Base-by-base conservation (phyloP, 2,888 invertebrate genomes). In the Clostera curtula region DNA sequence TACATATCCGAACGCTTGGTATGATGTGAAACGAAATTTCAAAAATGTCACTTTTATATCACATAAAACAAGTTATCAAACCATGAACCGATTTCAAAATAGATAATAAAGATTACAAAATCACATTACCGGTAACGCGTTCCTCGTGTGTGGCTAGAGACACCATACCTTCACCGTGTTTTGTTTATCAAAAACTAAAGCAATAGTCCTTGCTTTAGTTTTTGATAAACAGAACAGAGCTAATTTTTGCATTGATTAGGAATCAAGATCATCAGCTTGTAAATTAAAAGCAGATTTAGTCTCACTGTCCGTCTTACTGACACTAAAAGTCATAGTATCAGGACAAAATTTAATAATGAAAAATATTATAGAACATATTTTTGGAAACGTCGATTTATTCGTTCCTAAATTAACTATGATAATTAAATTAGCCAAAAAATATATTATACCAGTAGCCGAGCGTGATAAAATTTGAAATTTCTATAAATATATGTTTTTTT, bases 131-230 rank as follows among this genome's bases (percentile, higher is more conserved):
- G 29, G 27, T 33, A 44, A 49, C 44, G 40, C 40, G 36, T 30
- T 37, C 66, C 44, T 49, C 64, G 65, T 70, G 67, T 68, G 69
- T 64, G 70, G 68, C 38, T 51, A 30, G 49, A 36, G 43, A 52
- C 49, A 40, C 42, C 49, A 41, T 35, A 20, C 43, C 42, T 65
- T 67, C 68, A 68, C 66, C 36, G 43, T 43, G 48, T 66, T 63
- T 59, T 59, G 55, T 65, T 68, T 59, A 67, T 69, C 67, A 65
- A 60, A 58, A 41, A 43, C 54, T 47, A 54, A 62, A 63, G 61
- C 55, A 53, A 56, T 45, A 40, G 45, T 49, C 43, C 43, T 45
- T 43, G 43, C 29, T 34, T n/a, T n/a, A 47, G 45, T 46, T 45
- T 45, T 39, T 36, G 31, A 26, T 34, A 10, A 21, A 34, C 28